Conservation (phyloP, 2,113 vertebrate genomes). For the Centropus unirufus region DNA sequence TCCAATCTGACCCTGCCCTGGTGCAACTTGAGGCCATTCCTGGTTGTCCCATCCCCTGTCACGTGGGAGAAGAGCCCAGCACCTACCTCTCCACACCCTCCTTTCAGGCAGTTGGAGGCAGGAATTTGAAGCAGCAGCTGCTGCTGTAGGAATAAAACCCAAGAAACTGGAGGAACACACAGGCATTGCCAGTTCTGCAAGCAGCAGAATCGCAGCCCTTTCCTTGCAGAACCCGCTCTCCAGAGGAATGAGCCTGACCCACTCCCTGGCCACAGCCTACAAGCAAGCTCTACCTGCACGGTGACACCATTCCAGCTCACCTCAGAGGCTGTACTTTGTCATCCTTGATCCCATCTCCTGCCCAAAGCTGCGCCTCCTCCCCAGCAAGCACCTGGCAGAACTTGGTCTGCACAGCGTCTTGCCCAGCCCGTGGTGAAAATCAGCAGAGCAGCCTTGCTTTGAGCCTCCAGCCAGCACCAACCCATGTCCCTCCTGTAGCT, state of each 20-base stretch:
- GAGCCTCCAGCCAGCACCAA: background rate
- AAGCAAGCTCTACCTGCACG: background rate
- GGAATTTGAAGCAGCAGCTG: background rate
- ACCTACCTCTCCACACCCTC: too few relatives aligned
- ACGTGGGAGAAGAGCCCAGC: too few relatives aligned
- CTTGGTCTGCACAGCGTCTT: background rate
- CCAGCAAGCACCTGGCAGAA: rapidly evolving
- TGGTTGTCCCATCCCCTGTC: too few relatives aligned
- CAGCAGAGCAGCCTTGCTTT: background rate
- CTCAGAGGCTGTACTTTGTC: background rate
- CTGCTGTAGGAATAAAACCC: background rate
- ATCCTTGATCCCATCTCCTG: background rate
- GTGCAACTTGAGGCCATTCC: too few relatives aligned
- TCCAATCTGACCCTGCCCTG: too few relatives aligned
- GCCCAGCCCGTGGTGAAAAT: background rate
- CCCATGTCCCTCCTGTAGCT: background rate
- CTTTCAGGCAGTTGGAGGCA: too few relatives aligned
- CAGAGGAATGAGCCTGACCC: background rate
- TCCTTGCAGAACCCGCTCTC: background rate
- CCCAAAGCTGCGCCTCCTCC: background rate
- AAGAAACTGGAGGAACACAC: background rate
- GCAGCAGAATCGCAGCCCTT: background rate
- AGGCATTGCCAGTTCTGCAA: background rate
- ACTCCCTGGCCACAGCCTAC: background rate
- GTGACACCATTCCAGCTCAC: background rate